Evolutionary conservation across 2,888 invertebrate species (phyloP), one percentile per base, ranked within the genome.

Genomic region (Lordiphosa andalusiaca): DNA sequence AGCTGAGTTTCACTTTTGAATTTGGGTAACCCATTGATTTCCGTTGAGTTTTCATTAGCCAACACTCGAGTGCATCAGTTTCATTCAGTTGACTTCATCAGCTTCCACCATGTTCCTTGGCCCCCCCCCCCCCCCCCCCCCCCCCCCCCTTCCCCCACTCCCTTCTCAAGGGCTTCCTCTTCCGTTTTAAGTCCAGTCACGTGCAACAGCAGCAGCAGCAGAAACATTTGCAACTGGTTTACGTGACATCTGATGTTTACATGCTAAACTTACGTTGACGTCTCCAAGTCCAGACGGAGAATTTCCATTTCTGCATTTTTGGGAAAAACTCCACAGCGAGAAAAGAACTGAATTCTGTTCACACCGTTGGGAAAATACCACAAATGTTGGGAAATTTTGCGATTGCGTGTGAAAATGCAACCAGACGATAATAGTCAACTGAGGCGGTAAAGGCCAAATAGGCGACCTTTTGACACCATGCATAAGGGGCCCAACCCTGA

Each of bases 371-470:
- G 25, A 25, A 40, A 30, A 33, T 51, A 39, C 51, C 49, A 21
- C 39, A 50, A 46, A 46, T 53, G 33, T 47, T 53, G 69, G 57
- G 51, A 62, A 74, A 50, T 59, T 61, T 58, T 38, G 46, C 54
- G 61, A 71, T 77, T 83, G 77, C 81, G 84, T 81, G 77, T 76
- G 81, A 81, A 73, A 80, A 80, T 80, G 61, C 80, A 73, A 75
- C 75, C 25, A 39, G 35, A 40, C 19, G 19, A 10, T 12, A 39
- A 38, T 25, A 10, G 25, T 21, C 50, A 41, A 65, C 54, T 50
- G 51, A 42, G 30, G 30, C 30, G 30, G 30, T 30, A 30, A 30
- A 30, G 30, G 30, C 9, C 9, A 30, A 30, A 30, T 23, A 23
- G 23, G 3, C 23, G 3, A 30, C 30, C 30, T 9, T 30, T 30